A percentile compares a stretch with the other conserved stretches of the same genome.
These are phyloP conservation scores for Laticauda laticaudata DNA, from an alignment of 2,113 vertebrate species.

Conservation along the genomic window DNA sequence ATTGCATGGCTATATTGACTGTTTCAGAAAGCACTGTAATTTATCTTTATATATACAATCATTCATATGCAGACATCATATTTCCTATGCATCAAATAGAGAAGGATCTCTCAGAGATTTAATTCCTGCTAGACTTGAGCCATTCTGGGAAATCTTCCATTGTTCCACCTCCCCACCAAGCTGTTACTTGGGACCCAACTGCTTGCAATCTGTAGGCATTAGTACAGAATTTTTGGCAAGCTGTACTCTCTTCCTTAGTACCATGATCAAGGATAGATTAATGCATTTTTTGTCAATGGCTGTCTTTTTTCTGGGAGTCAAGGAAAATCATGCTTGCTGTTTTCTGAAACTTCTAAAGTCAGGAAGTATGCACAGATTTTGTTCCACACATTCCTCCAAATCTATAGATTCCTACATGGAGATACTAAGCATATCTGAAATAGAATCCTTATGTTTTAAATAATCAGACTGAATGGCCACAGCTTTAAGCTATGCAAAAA, in stretches of 20 bases:
- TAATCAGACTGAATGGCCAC: neutral
- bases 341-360: neutral
- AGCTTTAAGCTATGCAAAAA: neutral
- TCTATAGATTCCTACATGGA: neutral
- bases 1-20: neutral
- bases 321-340: neutral
- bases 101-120: neutral
- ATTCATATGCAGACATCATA: neutral
- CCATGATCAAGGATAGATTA: neutral
- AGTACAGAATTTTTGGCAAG: neutral
- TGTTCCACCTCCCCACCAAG: slow-evolving; percentile 22
- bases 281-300: neutral
- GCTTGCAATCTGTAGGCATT: slow-evolving; percentile 2
- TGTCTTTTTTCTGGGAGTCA: neutral
- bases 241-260: neutral
- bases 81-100: neutral
- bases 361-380: neutral
- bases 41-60: neutral
- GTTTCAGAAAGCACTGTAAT: neutral
- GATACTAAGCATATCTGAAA: neutral
- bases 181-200: neutral
- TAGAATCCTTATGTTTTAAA: neutral
- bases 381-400: neutral
- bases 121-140: neutral
- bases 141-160: neutral